These are phyloP conservation scores for Galeruca laticollis DNA, from an alignment of 2,888 invertebrate genomes.

Conservation along the genomic window DNA sequence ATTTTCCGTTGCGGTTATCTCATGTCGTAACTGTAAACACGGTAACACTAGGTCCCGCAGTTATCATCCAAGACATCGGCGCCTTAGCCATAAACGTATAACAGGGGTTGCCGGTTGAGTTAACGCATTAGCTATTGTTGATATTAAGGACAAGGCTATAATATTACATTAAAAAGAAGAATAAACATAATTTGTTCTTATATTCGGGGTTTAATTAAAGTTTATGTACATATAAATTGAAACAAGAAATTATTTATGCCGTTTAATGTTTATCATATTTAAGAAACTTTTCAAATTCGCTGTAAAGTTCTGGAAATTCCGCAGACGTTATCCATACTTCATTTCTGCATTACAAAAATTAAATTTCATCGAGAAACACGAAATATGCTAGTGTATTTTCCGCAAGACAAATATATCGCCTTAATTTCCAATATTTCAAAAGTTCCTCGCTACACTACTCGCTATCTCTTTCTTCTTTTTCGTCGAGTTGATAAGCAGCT, in stretches of 20 bases:
- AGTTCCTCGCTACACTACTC: conserved; percentile 34
- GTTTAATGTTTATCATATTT: background rate
- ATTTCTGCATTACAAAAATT: conserved; percentile 41
- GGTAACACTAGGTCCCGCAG: conserved; percentile 41
- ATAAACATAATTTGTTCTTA: too few relatives aligned
- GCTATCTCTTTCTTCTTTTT: conserved; percentile 35
- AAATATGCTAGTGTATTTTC: conserved; percentile 41
- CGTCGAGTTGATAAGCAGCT: conserved; percentile 46
- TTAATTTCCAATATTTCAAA: conserved; percentile 53
- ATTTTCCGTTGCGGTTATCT: conserved; percentile 53
- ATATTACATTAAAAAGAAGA: too few relatives aligned
- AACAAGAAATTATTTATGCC: background rate
- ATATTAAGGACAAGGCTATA: background rate
- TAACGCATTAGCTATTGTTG: conserved; percentile 1
- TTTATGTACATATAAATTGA: too few relatives aligned
- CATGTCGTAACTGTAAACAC: conserved; percentile 51
- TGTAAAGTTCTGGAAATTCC: conserved; percentile 14
- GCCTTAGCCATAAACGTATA: conserved; percentile 53
- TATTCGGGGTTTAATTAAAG: too few relatives aligned
- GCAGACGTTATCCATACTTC: conserved; percentile 30
- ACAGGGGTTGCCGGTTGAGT: conserved; percentile 36
- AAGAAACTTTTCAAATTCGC: background rate
- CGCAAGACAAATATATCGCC: conserved; percentile 47
- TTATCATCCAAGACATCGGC: conserved; percentile 45
- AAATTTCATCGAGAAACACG: conserved; percentile 40